phyloP scores from a whole-genome alignment of 2,888 invertebrate species.

The Sphaeridia pumilis region DNA sequence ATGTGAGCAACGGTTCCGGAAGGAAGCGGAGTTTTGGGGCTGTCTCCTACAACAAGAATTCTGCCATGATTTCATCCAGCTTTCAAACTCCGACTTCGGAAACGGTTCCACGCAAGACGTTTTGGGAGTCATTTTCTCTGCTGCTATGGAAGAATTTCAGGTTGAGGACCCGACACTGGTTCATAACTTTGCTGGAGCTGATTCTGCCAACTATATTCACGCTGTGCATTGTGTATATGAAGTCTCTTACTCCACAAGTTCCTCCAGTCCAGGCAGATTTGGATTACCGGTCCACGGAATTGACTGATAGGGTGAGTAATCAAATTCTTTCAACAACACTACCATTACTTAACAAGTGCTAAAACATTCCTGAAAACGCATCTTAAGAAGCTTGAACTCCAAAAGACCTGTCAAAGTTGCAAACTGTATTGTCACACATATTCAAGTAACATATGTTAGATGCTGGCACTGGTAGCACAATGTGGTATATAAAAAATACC shows the following conservation, averaged over 20 bases:
- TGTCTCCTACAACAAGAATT: not conserved
- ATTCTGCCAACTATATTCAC: constrained; percentile 32
- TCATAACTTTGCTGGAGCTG: constrained; percentile 33
- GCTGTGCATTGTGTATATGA: constrained; percentile 20
- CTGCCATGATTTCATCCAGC: not conserved
- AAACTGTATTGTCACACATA: too few species aligned
- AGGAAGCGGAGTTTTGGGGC: not conserved
- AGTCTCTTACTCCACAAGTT: constrained; percentile 8
- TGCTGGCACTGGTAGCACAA: too few species aligned
- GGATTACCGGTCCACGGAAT: not conserved
- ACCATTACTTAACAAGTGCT: too few species aligned
- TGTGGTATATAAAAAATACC: too few species aligned
- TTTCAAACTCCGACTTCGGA: not conserved
- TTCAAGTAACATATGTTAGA: too few species aligned
- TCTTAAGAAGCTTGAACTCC: too few species aligned
- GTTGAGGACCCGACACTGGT: constrained; percentile 29
- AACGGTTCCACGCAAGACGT: not conserved
- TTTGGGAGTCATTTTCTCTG: constrained; percentile 17
- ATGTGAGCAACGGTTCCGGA: not conserved
- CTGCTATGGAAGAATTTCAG: constrained; percentile 36
- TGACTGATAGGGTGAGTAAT: not conserved
- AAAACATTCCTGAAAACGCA: too few species aligned
- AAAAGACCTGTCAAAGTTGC: too few species aligned
- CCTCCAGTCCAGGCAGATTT: constrained; percentile 7
- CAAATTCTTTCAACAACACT: too few species aligned